phyloP scores from a whole-genome alignment of 2,113 vertebrate species.

The Sinocyclocheilus grahami region DNA sequence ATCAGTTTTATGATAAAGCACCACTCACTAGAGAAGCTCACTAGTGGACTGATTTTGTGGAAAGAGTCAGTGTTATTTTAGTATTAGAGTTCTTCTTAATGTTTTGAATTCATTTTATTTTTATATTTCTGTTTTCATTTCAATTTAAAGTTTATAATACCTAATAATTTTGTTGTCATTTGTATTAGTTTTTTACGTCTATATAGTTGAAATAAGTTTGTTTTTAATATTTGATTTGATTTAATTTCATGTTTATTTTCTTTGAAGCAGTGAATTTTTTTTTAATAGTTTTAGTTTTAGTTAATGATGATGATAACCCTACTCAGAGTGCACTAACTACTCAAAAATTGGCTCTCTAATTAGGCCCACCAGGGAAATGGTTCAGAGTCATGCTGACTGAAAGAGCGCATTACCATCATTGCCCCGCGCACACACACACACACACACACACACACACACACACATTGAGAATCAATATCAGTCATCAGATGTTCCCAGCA shows the following conservation, averaged over 20 bases:
- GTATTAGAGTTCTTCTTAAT: background rate
- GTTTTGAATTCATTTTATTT: background rate
- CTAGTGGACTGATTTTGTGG: background rate
- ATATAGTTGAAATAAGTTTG: too few relatives aligned
- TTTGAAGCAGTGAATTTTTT: background rate
- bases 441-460: slow-evolving; percentile 14
- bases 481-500: background rate
- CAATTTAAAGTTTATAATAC: background rate
- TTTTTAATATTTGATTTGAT: background rate
- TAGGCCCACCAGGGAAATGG: background rate
- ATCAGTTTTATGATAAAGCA: background rate
- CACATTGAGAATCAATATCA: background rate
- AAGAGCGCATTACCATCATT: background rate
- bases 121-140: background rate
- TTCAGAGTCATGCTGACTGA: slow-evolving; percentile 5
- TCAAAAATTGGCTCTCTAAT: background rate
- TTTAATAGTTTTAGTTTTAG: background rate
- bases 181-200: too few relatives aligned
- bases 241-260: background rate
- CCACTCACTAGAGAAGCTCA: background rate
- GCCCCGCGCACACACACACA: background rate
- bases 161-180: background rate
- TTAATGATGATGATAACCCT: background rate
- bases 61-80: background rate
- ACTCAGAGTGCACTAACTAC: background rate